Conservation (phyloP, 2,888 invertebrate species). For the Deilephila porcellus region DNA sequence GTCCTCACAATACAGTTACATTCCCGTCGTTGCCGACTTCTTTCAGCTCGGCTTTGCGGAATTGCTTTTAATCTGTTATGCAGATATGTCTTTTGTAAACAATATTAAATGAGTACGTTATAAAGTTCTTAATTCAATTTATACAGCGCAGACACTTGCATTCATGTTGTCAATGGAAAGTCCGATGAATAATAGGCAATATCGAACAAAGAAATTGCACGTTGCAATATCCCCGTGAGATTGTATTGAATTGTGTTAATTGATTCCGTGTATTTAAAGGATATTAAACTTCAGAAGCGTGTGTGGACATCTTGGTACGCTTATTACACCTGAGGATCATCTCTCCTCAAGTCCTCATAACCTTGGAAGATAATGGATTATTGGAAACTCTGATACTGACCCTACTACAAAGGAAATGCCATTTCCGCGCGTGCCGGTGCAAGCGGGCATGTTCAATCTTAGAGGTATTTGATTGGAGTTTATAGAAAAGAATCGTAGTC, state of each 20-base stretch:
- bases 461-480: not conserved
- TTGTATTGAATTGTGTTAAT: slow-evolving; percentile 1
- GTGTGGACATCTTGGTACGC: not conserved
- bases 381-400: not conserved
- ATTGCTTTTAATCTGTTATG: not conserved
- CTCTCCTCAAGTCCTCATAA: not conserved
- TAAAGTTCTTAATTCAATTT: not conserved
- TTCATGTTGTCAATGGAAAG: not conserved
- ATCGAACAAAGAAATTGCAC: not conserved
- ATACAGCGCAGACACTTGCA: not conserved
- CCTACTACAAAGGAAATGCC: slow-evolving; percentile 9
- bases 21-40: not conserved
- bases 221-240: not conserved
- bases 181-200: not conserved
- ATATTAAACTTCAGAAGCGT: slow-evolving; percentile 2
- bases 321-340: not conserved
- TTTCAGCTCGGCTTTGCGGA: not conserved
- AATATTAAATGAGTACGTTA: slow-evolving; percentile 9
- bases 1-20: not conserved
- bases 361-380: slow-evolving; percentile 4
- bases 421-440: not conserved
- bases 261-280: not conserved
- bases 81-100: not conserved
- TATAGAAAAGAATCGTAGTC: not conserved
- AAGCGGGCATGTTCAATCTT: not conserved